Percentiles rank a stretch among this genome's conserved stretches.
These are phyloP conservation scores for Himalopsyche anomala DNA, from an alignment of 2,888 invertebrate species.

Conservation along the genomic window DNA sequence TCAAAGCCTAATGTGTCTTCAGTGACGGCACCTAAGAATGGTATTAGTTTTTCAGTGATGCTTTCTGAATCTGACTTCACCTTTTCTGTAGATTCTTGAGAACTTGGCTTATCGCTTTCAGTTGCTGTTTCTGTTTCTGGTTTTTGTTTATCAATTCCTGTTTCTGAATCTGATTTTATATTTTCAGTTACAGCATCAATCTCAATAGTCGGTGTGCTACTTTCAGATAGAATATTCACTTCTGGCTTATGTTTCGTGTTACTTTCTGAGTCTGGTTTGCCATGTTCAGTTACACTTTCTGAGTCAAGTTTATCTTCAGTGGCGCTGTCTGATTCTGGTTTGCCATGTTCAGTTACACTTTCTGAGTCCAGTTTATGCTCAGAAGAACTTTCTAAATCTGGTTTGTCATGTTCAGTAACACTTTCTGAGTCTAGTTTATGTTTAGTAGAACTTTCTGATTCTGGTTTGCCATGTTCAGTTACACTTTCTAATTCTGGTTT, in stretches of 20 bases:
- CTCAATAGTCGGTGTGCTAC: neutral
- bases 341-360: neutral
- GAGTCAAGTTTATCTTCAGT: neutral
- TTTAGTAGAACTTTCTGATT: neutral
- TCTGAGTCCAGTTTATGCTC: neutral
- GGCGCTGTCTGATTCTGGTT: neutral
- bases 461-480: neutral
- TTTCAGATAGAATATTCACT: neutral
- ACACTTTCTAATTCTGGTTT: neutral
- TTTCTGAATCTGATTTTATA: neutral
- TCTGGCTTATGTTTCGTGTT: neutral
- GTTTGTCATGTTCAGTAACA: neutral
- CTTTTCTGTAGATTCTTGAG: neutral
- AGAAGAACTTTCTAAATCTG: neutral
- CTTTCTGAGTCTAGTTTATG: neutral
- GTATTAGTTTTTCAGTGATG: neutral
- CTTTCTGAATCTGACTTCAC: conserved; percentile 29
- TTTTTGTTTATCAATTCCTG: neutral
- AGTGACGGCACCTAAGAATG: conserved; percentile 10
- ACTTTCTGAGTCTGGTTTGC: neutral
- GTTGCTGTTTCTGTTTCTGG: neutral
- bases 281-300: conserved; percentile 1
- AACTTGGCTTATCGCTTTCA: neutral
- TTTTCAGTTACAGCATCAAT: neutral
- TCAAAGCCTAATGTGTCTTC: conserved; percentile 1